phyloP scores from a whole-genome alignment of 2,113 vertebrate species.

The Xiphophorus maculatus region DNA sequence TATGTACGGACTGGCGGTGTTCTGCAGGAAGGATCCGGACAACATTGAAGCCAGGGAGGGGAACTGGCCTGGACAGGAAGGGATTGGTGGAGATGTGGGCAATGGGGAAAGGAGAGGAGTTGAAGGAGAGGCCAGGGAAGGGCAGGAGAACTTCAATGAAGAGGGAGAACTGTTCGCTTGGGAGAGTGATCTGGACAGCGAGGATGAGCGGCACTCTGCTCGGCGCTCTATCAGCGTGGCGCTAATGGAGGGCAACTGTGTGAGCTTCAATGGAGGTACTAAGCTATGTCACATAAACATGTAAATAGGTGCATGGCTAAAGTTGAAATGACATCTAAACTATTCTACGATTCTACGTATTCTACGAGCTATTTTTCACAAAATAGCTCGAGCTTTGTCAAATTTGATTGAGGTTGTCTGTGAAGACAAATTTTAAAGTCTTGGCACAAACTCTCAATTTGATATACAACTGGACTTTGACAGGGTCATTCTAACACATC shows the following conservation, averaged over 20 bases:
- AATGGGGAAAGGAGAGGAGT: conserved; percentile 69
- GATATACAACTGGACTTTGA: not conserved
- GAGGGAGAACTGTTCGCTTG: conserved; percentile 85
- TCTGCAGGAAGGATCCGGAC: conserved; percentile 86
- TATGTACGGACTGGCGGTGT: conserved; percentile 88
- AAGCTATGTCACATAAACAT: not conserved
- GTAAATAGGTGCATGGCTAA: no score
- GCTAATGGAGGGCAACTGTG: conserved; percentile 88
- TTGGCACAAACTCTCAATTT: not conserved
- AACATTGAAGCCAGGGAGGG: conserved; percentile 71
- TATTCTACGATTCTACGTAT: not conserved
- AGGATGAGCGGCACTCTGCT: conserved; percentile 82
- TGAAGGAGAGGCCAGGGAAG: conserved; percentile 76
- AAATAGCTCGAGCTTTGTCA: no score
- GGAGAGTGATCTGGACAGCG: conserved; percentile 88
- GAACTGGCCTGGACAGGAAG: conserved; percentile 78
- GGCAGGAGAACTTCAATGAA: conserved; percentile 86
- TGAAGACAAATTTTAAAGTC: no score
- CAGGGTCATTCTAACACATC: not conserved
- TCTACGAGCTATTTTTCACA: no score
- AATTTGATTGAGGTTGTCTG: no score
- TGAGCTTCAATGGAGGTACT: conserved; percentile 87
- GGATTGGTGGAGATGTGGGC: conserved; percentile 57
- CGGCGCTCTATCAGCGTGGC: conserved; percentile 82
- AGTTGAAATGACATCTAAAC: not conserved